phyloP scores from a whole-genome alignment of 2,888 invertebrate genomes.

The Meteorus cinctellus region DNA sequence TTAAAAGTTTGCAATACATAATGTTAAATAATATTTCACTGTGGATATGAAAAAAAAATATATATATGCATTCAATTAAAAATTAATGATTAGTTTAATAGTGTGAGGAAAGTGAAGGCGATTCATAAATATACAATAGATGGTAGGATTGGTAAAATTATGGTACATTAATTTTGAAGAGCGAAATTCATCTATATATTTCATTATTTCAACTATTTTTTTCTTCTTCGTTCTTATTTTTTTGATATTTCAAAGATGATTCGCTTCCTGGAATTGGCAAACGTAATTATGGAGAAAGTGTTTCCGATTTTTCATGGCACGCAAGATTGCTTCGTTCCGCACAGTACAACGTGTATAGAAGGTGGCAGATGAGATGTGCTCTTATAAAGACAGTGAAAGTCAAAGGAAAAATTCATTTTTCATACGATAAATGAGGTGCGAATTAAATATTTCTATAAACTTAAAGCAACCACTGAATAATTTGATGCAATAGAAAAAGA shows the following conservation, averaged over 20 bases:
- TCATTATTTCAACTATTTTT: conserved; percentile 11
- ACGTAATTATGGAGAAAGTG: conserved; percentile 67
- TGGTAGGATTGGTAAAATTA: conserved; percentile 1
- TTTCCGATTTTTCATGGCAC: conserved; percentile 57
- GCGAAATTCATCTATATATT: neutral
- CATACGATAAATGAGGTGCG: conserved; percentile 25
- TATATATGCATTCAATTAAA: neutral
- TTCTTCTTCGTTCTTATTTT: neutral
- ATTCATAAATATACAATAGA: neutral
- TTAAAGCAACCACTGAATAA: neutral
- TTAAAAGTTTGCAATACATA: neutral
- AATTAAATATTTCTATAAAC: neutral
- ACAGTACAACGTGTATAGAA: conserved; percentile 43
- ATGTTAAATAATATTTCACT: conserved; percentile 17
- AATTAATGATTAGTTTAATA: conserved; percentile 9
- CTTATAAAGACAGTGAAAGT: conserved; percentile 65
- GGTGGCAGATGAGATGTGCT: conserved; percentile 46
- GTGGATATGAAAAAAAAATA: neutral
- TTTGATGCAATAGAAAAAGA: neutral
- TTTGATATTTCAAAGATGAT: conserved; percentile 29
- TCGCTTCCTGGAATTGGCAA: conserved; percentile 56
- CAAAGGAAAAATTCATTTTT: conserved; percentile 37
- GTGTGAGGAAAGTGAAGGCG: conserved; percentile 1
- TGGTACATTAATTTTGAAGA: conserved; percentile 6
- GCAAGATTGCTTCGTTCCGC: conserved; percentile 49